Base-by-base conservation (phyloP, 2,888 invertebrate species). In the Cephalotes varians region DNA sequence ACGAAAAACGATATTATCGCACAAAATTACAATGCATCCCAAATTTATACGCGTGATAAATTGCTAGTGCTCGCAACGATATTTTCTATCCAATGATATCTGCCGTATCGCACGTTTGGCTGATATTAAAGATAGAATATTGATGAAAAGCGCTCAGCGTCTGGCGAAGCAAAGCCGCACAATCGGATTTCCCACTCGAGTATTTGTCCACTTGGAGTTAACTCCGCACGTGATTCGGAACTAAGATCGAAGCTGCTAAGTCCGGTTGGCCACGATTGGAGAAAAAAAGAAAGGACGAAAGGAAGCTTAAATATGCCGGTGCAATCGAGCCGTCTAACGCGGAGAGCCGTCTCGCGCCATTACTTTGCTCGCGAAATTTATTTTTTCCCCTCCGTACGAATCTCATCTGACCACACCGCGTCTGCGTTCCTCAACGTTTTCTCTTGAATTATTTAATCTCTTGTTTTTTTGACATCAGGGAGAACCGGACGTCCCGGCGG, bases 61-160 rank as follows among this genome's bases (percentile, higher is more conserved):
- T 31, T 15, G 40, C 56, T 9, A n/a, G 6, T 25, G 25, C 18
- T 25, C 6, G 21, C 34, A 10, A 12, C 28, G 56, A 64, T 47
- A 73, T 47, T 60, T 73, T 34, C 18, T 49, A 64, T 64, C 21
- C 37, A 49, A 62, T 62, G 44, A 9, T 60, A 62, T 62, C n/a
- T 73, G n/a, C 21, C 40, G 37, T 31, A 21, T 15, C 28, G 12
- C 44, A 9, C 49, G 49, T 40, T n/a, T 6, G 10, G 18, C 21
- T 54, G 25, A 56, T 51, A 69, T 44, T 58, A 15, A 58, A 73
- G 25, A 73, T 49, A 51, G n/a, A 64, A 34, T 49, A 25, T 74
- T 25, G 15, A 21, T n/a, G 21, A 31, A 9, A 15, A 44, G 15
- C n/a, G 37, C 10, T 47, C 18, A 18, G 6, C 25, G 34, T 71